A percentile compares a stretch with the other conserved stretches of the same genome.
Evolutionary conservation across 2,888 invertebrate species (phyloP).

Genomic region (Linnaemya vulpina): DNA sequence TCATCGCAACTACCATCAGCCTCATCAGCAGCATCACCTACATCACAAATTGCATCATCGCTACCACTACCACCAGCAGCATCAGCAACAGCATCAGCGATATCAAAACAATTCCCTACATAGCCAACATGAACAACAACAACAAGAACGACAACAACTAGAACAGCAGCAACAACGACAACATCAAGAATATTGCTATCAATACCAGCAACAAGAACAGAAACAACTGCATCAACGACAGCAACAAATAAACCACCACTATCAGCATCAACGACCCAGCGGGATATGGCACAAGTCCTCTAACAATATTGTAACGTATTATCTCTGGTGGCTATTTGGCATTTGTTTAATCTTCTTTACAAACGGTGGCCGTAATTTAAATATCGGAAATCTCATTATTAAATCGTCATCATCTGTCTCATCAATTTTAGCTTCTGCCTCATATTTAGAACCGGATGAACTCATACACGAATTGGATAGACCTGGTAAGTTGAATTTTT

Average conservation of each 20-base stretch:
- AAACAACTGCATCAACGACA: conserved; percentile 54
- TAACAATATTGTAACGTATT: conserved; percentile 74
- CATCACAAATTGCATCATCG: conserved; percentile 12
- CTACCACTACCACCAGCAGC: conserved; percentile 21
- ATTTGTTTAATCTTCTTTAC: conserved; percentile 78
- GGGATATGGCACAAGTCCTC: conserved; percentile 67
- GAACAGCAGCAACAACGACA: conserved; percentile 38
- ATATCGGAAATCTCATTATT: conserved; percentile 70
- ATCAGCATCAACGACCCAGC: conserved; percentile 63
- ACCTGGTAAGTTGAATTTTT: conserved; percentile 78
- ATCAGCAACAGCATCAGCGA: conserved; percentile 41
- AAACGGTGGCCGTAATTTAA: conserved; percentile 75
- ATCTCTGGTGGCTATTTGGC: conserved; percentile 80
- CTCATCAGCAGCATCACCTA: conserved; percentile 40
- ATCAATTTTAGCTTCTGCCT: conserved; percentile 75
- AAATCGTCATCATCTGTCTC: conserved; percentile 70
- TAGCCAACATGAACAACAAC: conserved; percentile 45
- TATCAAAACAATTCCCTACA: conserved; percentile 43
- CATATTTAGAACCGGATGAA: conserved; percentile 83
- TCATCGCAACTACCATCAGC: conserved; percentile 38
- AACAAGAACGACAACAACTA: conserved; percentile 41
- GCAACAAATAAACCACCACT: conserved; percentile 41
- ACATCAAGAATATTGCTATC: conserved; percentile 55
- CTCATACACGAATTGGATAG: conserved; percentile 83
- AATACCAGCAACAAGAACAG: conserved; percentile 46